phyloP scores from a whole-genome alignment of 2,797 vertebrate species.

The Triplophysa yarkandensis region DNA sequence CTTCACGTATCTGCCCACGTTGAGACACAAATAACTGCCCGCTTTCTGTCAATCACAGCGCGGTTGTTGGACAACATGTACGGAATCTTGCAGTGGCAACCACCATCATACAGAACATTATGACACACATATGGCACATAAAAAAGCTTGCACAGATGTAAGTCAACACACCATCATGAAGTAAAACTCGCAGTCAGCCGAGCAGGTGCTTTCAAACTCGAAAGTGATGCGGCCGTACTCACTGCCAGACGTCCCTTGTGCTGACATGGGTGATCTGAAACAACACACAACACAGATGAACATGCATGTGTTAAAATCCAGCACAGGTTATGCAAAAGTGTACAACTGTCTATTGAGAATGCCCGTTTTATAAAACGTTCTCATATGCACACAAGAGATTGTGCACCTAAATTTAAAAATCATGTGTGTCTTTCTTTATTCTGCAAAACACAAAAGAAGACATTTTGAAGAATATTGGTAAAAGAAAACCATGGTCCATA shows the following conservation, averaged over 20 bases:
- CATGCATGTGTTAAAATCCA: too few species aligned
- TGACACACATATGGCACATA: neutral
- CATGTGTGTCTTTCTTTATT: too few species aligned
- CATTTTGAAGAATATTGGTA: too few species aligned
- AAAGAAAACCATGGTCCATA: too few species aligned
- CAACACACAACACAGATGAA: neutral
- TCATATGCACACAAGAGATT: too few species aligned
- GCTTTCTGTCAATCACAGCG: slow-evolving; percentile 10
- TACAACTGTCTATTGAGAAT: too few species aligned
- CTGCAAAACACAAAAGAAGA: too few species aligned
- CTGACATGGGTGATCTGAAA: slow-evolving; percentile 86
- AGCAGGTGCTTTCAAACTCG: slow-evolving; percentile 91
- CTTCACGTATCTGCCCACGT: slow-evolving; percentile 8
- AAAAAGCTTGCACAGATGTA: neutral
- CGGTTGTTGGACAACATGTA: neutral
- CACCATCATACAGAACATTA: neutral
- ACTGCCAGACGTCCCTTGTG: slow-evolving; percentile 79
- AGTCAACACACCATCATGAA: slow-evolving; percentile 90
- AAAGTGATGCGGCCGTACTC: slow-evolving; percentile 92
- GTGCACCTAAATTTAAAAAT: too few species aligned
- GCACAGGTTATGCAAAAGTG: too few species aligned
- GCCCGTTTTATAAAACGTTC: too few species aligned
- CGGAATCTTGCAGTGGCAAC: neutral
- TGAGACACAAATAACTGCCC: neutral
- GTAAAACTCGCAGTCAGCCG: slow-evolving; percentile 90